A percentile compares a stretch with the other conserved stretches of the same genome.
phyloP scores from a whole-genome alignment of 2,888 invertebrate species.

The Limnephilus auricula region DNA sequence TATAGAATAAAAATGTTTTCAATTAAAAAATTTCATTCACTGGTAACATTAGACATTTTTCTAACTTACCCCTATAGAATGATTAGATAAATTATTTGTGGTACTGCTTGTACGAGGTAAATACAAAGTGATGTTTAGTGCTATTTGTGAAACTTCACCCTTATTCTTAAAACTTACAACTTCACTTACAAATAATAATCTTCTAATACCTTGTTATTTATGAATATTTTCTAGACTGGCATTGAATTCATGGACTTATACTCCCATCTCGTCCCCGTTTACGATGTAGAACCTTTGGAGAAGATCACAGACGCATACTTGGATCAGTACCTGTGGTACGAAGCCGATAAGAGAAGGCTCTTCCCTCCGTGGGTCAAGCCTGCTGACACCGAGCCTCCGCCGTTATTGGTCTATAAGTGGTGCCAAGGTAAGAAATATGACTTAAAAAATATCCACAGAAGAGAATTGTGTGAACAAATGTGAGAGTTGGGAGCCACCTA shows the following conservation, averaged over 20 bases:
- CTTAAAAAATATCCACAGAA: neutral
- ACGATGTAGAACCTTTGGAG: slow-evolving; percentile 99
- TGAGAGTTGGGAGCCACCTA: too few relatives aligned
- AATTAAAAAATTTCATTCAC: too few relatives aligned
- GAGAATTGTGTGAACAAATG: too few relatives aligned
- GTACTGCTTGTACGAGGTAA: too few relatives aligned
- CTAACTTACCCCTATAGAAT: too few relatives aligned
- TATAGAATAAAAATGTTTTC: too few relatives aligned
- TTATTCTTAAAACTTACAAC: too few relatives aligned
- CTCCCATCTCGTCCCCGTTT: slow-evolving; percentile 98
- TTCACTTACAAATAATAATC: neutral
- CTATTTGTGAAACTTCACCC: too few relatives aligned
- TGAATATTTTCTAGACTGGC: slow-evolving; percentile 82
- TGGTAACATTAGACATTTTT: too few relatives aligned
- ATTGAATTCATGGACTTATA: slow-evolving; percentile 99
- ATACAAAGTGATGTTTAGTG: too few relatives aligned
- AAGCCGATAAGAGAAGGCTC: slow-evolving; percentile 97
- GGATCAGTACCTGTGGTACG: slow-evolving; percentile 99
- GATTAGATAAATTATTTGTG: too few relatives aligned
- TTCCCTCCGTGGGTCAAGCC: slow-evolving; percentile 99
- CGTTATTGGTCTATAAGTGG: slow-evolving; percentile 96
- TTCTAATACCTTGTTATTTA: neutral
- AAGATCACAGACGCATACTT: slow-evolving; percentile 99
- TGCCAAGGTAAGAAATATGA: slow-evolving; percentile 88
- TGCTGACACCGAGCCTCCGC: slow-evolving; percentile 98